Percentiles rank a stretch among this genome's conserved stretches.
phyloP scores from a whole-genome alignment of 2,797 vertebrate genomes.

The Syngnathus rostellatus region DNA sequence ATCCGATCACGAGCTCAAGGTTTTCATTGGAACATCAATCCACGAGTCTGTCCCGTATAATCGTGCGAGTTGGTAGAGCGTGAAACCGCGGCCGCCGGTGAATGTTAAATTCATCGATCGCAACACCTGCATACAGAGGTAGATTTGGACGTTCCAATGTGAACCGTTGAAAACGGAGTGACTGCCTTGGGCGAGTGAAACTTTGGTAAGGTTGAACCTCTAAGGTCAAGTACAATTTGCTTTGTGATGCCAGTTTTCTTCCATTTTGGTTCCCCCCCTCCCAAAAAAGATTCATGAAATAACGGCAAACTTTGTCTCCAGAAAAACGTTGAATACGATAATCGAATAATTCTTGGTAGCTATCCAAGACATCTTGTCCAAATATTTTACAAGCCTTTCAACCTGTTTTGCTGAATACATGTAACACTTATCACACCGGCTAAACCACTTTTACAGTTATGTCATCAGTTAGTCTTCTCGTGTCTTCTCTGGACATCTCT shows the following conservation, averaged over 20 bases:
- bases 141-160: not conserved
- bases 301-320: too few species aligned
- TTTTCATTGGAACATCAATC: slow-evolving; percentile 51
- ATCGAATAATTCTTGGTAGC: too few species aligned
- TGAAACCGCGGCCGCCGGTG: slow-evolving; percentile 44
- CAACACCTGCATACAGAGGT: not conserved
- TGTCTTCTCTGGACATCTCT: slow-evolving; percentile 10
- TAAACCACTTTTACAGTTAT: not conserved
- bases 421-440: too few species aligned
- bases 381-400: too few species aligned
- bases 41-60: slow-evolving; percentile 39
- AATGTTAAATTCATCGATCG: slow-evolving; percentile 47
- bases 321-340: too few species aligned
- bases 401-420: too few species aligned
- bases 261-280: not conserved
- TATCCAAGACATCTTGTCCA: too few species aligned
- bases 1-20: slow-evolving; percentile 34
- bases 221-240: not conserved
- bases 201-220: not conserved
- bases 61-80: slow-evolving; percentile 44
- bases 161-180: not conserved
- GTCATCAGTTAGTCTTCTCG: slow-evolving; percentile 3
- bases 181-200: not conserved
- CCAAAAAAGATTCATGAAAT: too few species aligned
- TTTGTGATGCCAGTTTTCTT: not conserved